Base-by-base conservation (phyloP, 2,888 invertebrate genomes). In the Brenthis daphne region DNA sequence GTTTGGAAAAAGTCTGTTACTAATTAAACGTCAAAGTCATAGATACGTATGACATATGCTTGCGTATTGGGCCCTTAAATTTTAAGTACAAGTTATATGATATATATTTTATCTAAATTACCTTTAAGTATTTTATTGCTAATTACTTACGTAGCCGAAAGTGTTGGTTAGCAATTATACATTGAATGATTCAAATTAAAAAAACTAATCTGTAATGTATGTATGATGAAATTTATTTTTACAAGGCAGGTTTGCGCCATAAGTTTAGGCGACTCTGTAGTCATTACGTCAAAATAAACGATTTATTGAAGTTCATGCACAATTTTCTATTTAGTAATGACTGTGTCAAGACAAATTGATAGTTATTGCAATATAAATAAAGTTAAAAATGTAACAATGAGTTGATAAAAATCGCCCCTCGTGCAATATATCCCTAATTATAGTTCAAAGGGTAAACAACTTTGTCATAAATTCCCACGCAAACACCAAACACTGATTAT, bases 401-500 rank as follows among this genome's bases (percentile, higher is more conserved):
- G 20, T 14, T 13, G 24, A 48, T 13, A 48, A 48, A 4, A 14
- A 11, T 11, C 4, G 48, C 47, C 20, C 55, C 48, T 43, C 11
- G 3, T 16, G 57, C 51, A 67, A 65, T 55, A 57, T 67, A 71
- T 72, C 72, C 71, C 65, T 65, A 73, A 74, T 76, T 74, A 74
- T 66, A 57, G 69, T 63, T 58, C 67, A 65, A 72, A 76, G 83
- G 82, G 85, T 81, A 83, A 87, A 84, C 82, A 78, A 77, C 68
- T 75, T 77, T 71, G 73, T 51, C 65, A 74, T 68, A 74, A 73
- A 82, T 88, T 90, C 88, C 85, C 89, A 88, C 89, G 79, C 76
- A 72, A 57, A 75, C 68, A 63, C 64, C 68, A 55, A 61, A 70
- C 74, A 75, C 58, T 76, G 75, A 78, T 77, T 43, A 43, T 43